phyloP scores from a whole-genome alignment of 2,797 vertebrate genomes.

The Prunella strophiata region DNA sequence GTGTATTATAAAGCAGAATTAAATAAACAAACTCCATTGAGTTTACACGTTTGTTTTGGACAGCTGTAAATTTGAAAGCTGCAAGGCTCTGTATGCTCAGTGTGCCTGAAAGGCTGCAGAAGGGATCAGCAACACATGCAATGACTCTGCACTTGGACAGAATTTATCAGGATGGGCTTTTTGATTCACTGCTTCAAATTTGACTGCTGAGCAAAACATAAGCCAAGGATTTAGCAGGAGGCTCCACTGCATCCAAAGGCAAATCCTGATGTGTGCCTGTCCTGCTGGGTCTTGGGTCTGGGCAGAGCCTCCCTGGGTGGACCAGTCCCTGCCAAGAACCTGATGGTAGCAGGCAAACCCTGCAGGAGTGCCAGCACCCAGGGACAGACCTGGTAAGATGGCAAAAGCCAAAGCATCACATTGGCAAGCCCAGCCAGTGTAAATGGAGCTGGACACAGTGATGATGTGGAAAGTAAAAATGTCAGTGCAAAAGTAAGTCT shows the following conservation, averaged over 20 bases:
- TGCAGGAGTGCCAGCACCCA: neutral
- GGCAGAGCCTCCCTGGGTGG: neutral
- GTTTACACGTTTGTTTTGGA: conserved; percentile 18
- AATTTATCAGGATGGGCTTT: neutral
- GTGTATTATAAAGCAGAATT: conserved; percentile 47
- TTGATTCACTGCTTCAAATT: neutral
- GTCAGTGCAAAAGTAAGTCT: neutral
- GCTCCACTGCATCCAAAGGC: neutral
- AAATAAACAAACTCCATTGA: conserved; percentile 38
- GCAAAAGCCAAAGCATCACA: neutral
- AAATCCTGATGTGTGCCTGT: neutral
- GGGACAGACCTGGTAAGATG: neutral
- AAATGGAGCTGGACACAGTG: neutral
- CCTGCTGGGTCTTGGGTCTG: neutral
- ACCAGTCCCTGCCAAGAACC: neutral
- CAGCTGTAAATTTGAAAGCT: conserved; percentile 1
- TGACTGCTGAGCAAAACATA: neutral
- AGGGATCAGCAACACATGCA: neutral
- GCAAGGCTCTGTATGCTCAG: neutral
- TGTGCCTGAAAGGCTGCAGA: neutral
- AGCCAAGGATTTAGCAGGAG: neutral
- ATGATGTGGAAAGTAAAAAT: neutral
- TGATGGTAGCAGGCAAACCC: neutral
- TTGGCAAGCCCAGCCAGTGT: neutral
- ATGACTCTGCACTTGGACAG: neutral